Evolutionary conservation across 37 sponge, comb jelly and placozoan species (phyloP), one percentile per base, ranked within the genome.

Genomic region (Tethya wilhelma): DNA sequence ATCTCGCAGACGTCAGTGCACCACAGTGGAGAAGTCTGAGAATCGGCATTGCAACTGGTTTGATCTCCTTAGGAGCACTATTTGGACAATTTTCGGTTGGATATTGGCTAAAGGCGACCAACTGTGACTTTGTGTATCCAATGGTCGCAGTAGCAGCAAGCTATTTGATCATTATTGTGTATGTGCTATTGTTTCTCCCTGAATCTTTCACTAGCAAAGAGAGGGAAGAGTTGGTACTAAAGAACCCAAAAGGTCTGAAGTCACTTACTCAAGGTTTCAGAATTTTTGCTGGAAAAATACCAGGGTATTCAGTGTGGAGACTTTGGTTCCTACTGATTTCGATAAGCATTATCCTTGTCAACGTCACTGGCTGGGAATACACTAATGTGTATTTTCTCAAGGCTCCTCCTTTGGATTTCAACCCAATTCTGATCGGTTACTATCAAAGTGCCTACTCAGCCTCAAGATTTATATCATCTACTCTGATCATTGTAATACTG

Each of bases 401-500:
- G 38, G 78, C 65, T n/a, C 34, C 87, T 22, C 75, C 87, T 19
- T 44, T 87, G 7, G 65, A 79, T 2, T 85, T 81, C 86, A 57
- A 38, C 25, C 53, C 81, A 31, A 64, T 2, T 2, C 12, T 34
- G 25, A 85, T 85, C 39, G 86, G 91, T 11, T 17, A 9, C 3
- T 81, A 76, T 23, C 4, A 30, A 25, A 42, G 56, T 7, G 39
- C 53, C 0, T 4, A 36, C 0, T 63, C 41, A 34, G 67, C 31
- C 12, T 38, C 75, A 33, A 71, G 75, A 39, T 45, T 76, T 8
- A 45, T 63, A 38, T 77, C 56, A 9, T 28, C 77, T 0, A 1
- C 85, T 7, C n/a, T 85, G 4, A 2, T 85, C 2, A 59, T 90
- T 5, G 86, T 86, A 25, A 58, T 90, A n/a, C 25, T 87, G n/a